phyloP scores from a whole-genome alignment of 2,113 vertebrate species.

The Oncorhynchus mykiss region DNA sequence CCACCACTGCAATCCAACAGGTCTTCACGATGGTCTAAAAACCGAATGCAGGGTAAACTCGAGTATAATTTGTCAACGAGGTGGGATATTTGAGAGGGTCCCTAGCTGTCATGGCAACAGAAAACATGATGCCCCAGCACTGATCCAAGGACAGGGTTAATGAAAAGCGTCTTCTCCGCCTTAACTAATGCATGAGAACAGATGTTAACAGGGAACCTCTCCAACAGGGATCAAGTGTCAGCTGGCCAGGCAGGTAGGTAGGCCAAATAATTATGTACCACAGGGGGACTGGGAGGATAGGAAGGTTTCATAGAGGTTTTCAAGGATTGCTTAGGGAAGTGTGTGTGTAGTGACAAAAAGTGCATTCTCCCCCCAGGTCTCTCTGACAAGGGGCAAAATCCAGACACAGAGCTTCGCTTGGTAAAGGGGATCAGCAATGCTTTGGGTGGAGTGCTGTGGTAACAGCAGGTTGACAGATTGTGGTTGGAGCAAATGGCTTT shows the following conservation, averaged over 20 bases:
- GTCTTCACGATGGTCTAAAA: too few species aligned
- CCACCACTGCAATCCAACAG: too few species aligned
- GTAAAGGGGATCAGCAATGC: conserved; percentile 56
- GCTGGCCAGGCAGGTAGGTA: conserved; percentile 59
- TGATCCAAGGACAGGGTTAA: conserved; percentile 28
- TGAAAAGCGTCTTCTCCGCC: conserved; percentile 11
- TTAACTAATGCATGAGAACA: too few species aligned
- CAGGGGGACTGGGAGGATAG: not conserved
- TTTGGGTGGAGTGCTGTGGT: conserved; percentile 40
- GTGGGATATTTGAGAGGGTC: too few species aligned
- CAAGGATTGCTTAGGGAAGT: not conserved
- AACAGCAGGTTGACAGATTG: conserved; percentile 13
- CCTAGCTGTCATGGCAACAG: too few species aligned
- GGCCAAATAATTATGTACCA: conserved; percentile 42
- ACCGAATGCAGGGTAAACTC: too few species aligned
- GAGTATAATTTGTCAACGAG: too few species aligned
- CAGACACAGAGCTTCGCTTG: conserved; percentile 54
- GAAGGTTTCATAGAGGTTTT: not conserved
- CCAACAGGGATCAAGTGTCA: conserved; percentile 43
- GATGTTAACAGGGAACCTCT: conserved; percentile 48
- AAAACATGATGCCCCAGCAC: too few species aligned
- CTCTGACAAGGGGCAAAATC: conserved; percentile 47
- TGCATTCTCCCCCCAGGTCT: conserved; percentile 47
- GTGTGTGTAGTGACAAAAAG: conserved; percentile 55
- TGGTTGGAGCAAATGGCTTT: not conserved